Conservation (phyloP, 2,888 invertebrate genomes). For the Cataglyphis livida region DNA sequence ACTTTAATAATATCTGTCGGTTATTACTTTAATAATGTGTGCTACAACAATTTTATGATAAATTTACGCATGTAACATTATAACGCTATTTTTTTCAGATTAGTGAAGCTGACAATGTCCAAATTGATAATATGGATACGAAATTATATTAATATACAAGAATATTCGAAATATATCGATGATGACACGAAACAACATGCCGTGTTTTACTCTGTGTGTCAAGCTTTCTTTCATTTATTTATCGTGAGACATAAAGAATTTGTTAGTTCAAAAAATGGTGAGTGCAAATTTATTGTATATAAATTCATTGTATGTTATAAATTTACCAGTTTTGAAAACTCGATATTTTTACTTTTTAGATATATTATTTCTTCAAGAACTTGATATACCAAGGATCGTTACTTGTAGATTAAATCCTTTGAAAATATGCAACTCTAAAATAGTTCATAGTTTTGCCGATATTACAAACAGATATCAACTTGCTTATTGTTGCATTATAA, state of each 20-base stretch:
- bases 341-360: slow-evolving; percentile 87
- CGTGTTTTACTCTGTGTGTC: slow-evolving; percentile 96
- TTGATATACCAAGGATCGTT: slow-evolving; percentile 95
- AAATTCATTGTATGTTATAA: neutral
- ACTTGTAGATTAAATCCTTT: slow-evolving; percentile 96
- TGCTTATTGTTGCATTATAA: slow-evolving; percentile 96
- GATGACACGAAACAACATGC: slow-evolving; percentile 91
- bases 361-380: slow-evolving; percentile 91
- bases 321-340: slow-evolving; percentile 22
- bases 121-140: slow-evolving; percentile 94
- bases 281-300: slow-evolving; percentile 76
- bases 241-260: slow-evolving; percentile 95
- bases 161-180: slow-evolving; percentile 86
- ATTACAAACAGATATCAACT: slow-evolving; percentile 94
- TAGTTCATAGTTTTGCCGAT: slow-evolving; percentile 93
- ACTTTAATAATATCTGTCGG: slow-evolving; percentile 12
- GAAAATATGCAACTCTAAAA: slow-evolving; percentile 91
- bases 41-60: slow-evolving; percentile 32
- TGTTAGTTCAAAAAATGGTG: slow-evolving; percentile 92
- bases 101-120: slow-evolving; percentile 87
- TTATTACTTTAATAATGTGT: neutral
- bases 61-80: neutral
- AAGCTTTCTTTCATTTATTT: slow-evolving; percentile 96
- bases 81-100: slow-evolving; percentile 85
- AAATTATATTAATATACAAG: slow-evolving; percentile 91